Conservation (phyloP, 2,888 invertebrate species). For the Craniophora ligustri region DNA sequence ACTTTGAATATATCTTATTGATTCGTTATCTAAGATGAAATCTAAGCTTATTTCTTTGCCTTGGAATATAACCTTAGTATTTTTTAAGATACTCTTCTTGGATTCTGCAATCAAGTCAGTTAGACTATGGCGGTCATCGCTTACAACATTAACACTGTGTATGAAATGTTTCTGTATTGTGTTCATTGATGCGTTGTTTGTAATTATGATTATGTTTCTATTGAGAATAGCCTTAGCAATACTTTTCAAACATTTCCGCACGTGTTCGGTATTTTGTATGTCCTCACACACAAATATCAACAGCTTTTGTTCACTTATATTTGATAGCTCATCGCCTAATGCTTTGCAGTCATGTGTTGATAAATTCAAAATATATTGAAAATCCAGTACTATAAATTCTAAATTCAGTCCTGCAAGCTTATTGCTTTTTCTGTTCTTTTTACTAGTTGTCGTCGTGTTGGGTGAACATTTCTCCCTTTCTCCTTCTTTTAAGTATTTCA, state of each 20-base stretch:
- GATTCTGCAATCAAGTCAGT: slow-evolving; percentile 16
- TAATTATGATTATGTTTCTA: slow-evolving; percentile 11
- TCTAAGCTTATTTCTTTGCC: slow-evolving; percentile 17
- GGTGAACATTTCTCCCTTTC: not conserved
- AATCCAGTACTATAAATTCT: slow-evolving; percentile 7
- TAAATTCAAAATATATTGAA: slow-evolving; percentile 4
- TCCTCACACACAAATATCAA: slow-evolving; percentile 7
- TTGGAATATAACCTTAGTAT: slow-evolving; percentile 22
- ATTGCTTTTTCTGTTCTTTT: not conserved
- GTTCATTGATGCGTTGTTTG: not conserved
- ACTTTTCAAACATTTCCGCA: slow-evolving; percentile 1
- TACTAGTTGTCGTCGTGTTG: no score
- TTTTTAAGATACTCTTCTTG: slow-evolving; percentile 8
- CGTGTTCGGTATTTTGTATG: not conserved
- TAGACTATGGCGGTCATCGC: slow-evolving; percentile 9
- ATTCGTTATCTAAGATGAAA: slow-evolving; percentile 10
- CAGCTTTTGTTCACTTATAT: not conserved
- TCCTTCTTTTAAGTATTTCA: not conserved
- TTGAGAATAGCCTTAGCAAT: not conserved
- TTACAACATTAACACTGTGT: not conserved
- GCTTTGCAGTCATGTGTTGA: not conserved
- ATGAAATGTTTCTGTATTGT: slow-evolving; percentile 13
- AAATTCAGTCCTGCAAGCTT: slow-evolving; percentile 21
- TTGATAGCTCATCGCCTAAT: slow-evolving; percentile 3
- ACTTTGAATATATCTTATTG: slow-evolving; percentile 15